These are phyloP conservation scores for western clawed frog (Xenopus tropicalis) DNA, from an alignment of 2,113 vertebrate genomes.

Conservation along the genomic window DNA sequence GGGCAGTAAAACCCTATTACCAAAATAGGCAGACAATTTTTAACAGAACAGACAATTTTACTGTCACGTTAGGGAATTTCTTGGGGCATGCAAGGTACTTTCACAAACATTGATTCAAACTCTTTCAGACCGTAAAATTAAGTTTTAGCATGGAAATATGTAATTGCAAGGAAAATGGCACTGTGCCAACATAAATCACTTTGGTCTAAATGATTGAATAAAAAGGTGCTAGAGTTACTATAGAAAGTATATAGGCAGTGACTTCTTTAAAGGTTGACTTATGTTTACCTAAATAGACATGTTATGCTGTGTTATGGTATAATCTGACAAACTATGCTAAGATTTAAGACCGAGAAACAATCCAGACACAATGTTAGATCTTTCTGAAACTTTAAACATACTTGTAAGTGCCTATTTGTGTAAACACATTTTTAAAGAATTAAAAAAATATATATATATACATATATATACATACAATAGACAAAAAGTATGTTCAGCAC, in stretches of 20 bases:
- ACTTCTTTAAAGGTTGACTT: slow-evolving; percentile 44
- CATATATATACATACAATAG: too few species aligned
- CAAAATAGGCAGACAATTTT: too few species aligned
- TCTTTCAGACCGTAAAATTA: too few species aligned
- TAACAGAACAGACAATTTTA: too few species aligned
- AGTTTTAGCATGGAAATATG: too few species aligned
- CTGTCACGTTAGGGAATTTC: too few species aligned
- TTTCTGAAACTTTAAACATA: neutral
- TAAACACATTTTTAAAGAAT: neutral
- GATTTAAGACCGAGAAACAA: slow-evolving; percentile 8
- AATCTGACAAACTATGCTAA: slow-evolving; percentile 3
- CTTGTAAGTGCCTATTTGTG: neutral
- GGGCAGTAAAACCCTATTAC: too few species aligned
- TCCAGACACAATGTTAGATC: slow-evolving; percentile 7
- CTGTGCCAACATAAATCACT: neutral
- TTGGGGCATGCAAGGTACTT: too few species aligned
- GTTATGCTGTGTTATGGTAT: slow-evolving; percentile 8
- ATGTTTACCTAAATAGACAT: slow-evolving; percentile 12
- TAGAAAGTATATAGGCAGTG: slow-evolving; percentile 44
- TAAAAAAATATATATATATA: neutral
- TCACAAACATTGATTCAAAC: too few species aligned
- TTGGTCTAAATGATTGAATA: neutral
- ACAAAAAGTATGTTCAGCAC: too few species aligned
- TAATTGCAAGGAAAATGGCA: too few species aligned
- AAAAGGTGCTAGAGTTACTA: slow-evolving; percentile 55